Evolutionary conservation across 2,797 vertebrate species (phyloP).

Genomic region (Apogon hyalosoma): DNA sequence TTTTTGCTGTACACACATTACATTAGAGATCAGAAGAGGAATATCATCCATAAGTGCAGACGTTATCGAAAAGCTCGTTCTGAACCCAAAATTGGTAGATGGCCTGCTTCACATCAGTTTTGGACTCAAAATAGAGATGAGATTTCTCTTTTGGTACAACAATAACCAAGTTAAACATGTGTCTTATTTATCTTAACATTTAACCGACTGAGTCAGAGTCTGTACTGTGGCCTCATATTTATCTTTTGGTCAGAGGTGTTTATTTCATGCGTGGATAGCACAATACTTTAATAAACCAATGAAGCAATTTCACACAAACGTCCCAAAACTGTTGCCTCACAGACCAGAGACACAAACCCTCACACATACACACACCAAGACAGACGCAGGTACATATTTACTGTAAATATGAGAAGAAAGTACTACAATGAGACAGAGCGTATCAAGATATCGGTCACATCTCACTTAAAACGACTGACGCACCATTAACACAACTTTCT

Average conservation of each 20-base stretch:
- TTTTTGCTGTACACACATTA: constrained; percentile 67
- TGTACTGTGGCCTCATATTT: constrained; percentile 52
- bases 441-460: constrained; percentile 48
- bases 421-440: constrained; percentile 34
- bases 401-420: constrained; percentile 64
- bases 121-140: constrained; percentile 30
- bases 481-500: constrained; percentile 25
- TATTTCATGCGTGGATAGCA: constrained; percentile 66
- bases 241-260: constrained; percentile 60
- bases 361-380: constrained; percentile 21
- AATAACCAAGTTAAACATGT: constrained; percentile 38
- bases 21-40: constrained; percentile 62
- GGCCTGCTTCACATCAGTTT: constrained; percentile 51
- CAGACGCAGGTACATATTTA: constrained; percentile 41
- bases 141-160: constrained; percentile 58
- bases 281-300: constrained; percentile 52
- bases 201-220: constrained; percentile 43
- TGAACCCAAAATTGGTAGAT: constrained; percentile 46
- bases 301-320: constrained; percentile 74
- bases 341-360: constrained; percentile 30
- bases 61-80: constrained; percentile 45
- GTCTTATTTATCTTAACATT: constrained; percentile 54
- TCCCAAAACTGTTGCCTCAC: constrained; percentile 51
- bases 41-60: constrained; percentile 56
- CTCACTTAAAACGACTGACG: constrained; percentile 33